phyloP scores from a whole-genome alignment of 1,140 invertebrate species.

The Nilaparvata lugens region DNA sequence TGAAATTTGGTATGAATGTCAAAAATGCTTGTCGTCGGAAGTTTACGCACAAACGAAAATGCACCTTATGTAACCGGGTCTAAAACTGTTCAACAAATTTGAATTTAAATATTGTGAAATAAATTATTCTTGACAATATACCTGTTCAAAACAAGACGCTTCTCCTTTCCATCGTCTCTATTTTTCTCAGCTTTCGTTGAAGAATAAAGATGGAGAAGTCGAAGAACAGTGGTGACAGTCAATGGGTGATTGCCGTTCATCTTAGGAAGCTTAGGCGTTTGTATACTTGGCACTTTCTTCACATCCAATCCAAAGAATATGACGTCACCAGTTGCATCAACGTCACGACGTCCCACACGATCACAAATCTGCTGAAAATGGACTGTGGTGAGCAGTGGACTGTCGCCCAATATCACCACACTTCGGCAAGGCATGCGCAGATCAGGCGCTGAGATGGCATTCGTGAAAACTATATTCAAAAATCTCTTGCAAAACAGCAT shows the following conservation, averaged over 20 bases:
- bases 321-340: not conserved
- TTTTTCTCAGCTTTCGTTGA: not conserved
- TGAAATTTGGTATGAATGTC: too few species aligned
- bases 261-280: not conserved
- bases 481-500: conserved; percentile 24
- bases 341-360: not conserved
- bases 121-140: too few species aligned
- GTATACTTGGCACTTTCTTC: not conserved
- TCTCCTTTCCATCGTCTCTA: not conserved
- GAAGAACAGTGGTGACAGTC: not conserved
- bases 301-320: conserved; percentile 14
- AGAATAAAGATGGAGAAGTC: not conserved
- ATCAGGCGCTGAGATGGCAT: conserved; percentile 22
- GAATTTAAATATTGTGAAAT: too few species aligned
- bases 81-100: too few species aligned
- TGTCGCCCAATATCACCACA: conserved; percentile 20
- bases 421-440: conserved; percentile 26
- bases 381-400: conserved; percentile 19
- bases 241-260: not conserved
- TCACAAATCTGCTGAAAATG: conserved; percentile 20
- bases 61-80: too few species aligned
- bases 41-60: too few species aligned
- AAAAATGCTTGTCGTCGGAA: too few species aligned
- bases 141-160: too few species aligned
- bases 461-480: conserved; percentile 20